phyloP scores from a whole-genome alignment of 2,797 vertebrate species.

The Botia almorhae region DNA sequence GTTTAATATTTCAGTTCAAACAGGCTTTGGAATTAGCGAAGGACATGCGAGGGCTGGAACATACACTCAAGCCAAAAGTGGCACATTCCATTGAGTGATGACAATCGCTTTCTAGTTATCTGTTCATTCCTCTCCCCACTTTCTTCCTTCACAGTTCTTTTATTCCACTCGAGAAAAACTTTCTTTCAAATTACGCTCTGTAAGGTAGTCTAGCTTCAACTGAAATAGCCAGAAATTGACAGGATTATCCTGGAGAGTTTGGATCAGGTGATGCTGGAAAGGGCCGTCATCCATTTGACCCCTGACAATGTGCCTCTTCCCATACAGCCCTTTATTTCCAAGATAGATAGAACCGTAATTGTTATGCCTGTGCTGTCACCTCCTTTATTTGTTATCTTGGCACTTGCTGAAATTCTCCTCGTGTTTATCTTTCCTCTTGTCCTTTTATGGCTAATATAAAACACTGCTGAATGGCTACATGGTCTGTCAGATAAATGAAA shows the following conservation, averaged over 20 bases:
- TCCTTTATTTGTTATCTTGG: neutral
- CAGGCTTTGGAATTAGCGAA: neutral
- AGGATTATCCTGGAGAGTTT: neutral
- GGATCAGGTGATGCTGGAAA: neutral
- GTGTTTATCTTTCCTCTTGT: neutral
- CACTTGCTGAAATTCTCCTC: neutral
- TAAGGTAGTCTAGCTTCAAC: no score
- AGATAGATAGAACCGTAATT: neutral
- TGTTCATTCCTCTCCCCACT: neutral
- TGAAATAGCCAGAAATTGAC: neutral
- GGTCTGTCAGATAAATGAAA: neutral
- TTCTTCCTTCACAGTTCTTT: neutral
- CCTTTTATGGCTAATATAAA: constrained; percentile 9
- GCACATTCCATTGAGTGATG: neutral
- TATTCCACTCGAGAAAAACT: neutral
- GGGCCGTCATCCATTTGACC: neutral
- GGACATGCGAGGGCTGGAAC: neutral
- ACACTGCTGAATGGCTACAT: neutral
- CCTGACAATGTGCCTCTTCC: neutral
- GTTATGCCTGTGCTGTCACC: neutral
- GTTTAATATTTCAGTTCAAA: neutral
- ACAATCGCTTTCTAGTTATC: neutral
- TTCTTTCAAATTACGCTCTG: neutral
- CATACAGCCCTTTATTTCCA: neutral
- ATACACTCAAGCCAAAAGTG: neutral